Evolutionary conservation across 2,888 invertebrate genomes (phyloP).

Genomic region (Lasioglossum morio): DNA sequence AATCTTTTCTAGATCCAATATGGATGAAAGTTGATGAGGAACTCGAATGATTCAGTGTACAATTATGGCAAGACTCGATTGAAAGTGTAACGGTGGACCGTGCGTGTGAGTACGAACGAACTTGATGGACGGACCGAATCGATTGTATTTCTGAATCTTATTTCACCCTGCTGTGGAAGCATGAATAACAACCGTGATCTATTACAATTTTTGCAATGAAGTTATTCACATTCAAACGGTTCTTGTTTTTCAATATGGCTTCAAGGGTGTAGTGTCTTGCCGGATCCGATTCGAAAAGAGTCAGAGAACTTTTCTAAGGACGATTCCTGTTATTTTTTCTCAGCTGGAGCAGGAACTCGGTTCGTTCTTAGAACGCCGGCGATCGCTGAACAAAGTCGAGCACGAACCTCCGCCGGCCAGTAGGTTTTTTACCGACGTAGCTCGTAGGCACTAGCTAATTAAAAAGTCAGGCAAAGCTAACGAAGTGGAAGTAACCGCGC

Average conservation of each 20-base stretch:
- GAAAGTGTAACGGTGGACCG: background rate
- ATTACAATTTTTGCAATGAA: background rate
- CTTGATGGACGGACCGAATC: background rate
- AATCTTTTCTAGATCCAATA: background rate
- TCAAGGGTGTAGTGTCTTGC: background rate
- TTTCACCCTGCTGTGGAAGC: background rate
- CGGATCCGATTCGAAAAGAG: background rate
- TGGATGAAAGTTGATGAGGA: background rate
- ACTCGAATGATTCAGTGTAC: background rate
- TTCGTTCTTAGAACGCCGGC: slow-evolving; percentile 14
- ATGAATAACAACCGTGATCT: background rate
- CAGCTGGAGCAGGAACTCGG: background rate
- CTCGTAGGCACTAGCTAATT: slow-evolving; percentile 78
- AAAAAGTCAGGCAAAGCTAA: slow-evolving; percentile 63
- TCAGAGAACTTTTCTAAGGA: background rate
- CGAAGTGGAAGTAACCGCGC: slow-evolving; percentile 56
- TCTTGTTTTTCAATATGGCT: background rate
- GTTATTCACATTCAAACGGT: background rate
- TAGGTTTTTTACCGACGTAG: slow-evolving; percentile 82
- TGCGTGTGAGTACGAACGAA: background rate
- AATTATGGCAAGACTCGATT: background rate
- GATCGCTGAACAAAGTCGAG: slow-evolving; percentile 42
- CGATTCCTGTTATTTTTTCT: background rate
- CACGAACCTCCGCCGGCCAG: slow-evolving; percentile 71
- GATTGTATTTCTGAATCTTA: background rate